These are phyloP conservation scores for Drosophila paulistorum DNA, from an alignment of 1,140 invertebrate species.

Conservation along the genomic window DNA sequence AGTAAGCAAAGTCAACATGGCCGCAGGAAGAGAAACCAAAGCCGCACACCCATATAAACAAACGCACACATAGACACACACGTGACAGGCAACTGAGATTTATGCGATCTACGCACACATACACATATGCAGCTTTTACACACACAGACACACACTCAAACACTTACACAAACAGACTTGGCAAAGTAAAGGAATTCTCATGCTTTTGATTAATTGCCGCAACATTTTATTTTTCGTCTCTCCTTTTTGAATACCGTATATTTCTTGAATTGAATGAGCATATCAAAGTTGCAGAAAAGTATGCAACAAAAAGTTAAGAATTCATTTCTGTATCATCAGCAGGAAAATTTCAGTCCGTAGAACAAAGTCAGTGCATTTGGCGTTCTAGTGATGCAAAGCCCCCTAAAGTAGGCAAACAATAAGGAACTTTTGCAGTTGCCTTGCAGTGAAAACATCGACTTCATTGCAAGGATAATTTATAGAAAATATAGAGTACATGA, in stretches of 20 bases:
- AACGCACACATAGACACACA: constrained; percentile 20
- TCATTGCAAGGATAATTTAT: too few relatives aligned
- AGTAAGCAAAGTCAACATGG: constrained; percentile 42
- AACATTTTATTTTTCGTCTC: constrained; percentile 66
- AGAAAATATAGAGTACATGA: too few relatives aligned
- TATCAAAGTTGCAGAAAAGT: neutral
- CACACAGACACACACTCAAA: constrained; percentile 33
- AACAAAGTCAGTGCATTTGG: too few relatives aligned
- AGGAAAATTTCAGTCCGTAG: neutral
- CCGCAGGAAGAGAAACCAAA: constrained; percentile 42
- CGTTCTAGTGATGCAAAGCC: too few relatives aligned
- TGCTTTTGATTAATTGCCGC: constrained; percentile 80
- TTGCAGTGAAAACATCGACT: too few relatives aligned
- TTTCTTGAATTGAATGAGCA: neutral
- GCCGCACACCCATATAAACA: constrained; percentile 46
- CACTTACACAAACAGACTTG: constrained; percentile 50
- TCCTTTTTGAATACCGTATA: neutral
- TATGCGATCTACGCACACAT: constrained; percentile 57
- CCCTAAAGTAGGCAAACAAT: too few relatives aligned
- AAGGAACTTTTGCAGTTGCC: too few relatives aligned
- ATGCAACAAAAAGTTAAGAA: neutral
- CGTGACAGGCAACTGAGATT: constrained; percentile 70
- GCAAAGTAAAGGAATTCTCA: constrained; percentile 68
- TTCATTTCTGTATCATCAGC: neutral
- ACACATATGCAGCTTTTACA: constrained; percentile 23